Conservation (phyloP, 2,888 invertebrate species). For the Megamerina dolium region DNA sequence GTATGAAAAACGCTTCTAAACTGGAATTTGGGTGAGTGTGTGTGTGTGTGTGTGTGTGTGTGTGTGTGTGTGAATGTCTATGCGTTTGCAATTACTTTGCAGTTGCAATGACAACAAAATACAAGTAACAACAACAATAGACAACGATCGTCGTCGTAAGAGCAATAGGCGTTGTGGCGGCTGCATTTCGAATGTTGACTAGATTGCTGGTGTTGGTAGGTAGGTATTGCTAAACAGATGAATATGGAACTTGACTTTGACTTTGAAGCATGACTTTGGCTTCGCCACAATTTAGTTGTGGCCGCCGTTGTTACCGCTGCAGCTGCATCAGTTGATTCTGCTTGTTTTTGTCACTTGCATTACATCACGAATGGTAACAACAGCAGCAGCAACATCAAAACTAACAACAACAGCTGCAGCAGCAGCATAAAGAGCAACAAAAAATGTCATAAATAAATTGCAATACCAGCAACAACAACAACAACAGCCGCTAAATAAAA, state of each 20-base stretch:
- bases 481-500: constrained; percentile 40
- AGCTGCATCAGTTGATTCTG: not conserved
- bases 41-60: constrained; percentile 3
- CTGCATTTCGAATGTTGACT: constrained; percentile 14
- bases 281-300: constrained; percentile 10
- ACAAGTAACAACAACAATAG: too few species aligned
- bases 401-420: constrained; percentile 7
- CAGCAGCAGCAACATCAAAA: constrained; percentile 7
- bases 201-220: constrained; percentile 16
- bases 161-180: constrained; percentile 1
- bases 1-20: constrained; percentile 22
- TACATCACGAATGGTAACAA: constrained; percentile 38
- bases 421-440: constrained; percentile 7
- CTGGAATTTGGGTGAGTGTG: constrained; percentile 22
- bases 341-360: constrained; percentile 24
- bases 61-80: constrained; percentile 9
- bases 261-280: constrained; percentile 34
- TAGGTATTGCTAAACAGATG: too few species aligned
- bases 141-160: too few species aligned
- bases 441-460: constrained; percentile 14
- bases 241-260: constrained; percentile 46
- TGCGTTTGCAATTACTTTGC: too few species aligned
- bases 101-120: constrained; percentile 7
- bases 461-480: constrained; percentile 14
- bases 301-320: constrained; percentile 1